phyloP scores from a whole-genome alignment of 2,888 invertebrate species.

The Timandra comae region DNA sequence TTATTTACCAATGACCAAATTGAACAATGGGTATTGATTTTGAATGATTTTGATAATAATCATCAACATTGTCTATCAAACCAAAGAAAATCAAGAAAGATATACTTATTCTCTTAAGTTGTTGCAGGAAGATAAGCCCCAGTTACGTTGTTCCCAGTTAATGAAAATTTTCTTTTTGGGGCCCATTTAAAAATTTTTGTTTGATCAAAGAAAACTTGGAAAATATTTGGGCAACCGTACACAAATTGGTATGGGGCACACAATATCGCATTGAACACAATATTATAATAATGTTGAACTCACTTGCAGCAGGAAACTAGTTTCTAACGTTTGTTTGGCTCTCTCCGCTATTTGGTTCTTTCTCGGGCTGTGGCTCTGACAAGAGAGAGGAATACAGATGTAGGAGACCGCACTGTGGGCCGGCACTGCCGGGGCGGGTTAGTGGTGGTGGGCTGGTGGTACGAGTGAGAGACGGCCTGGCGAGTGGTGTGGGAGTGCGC shows the following conservation, averaged over 20 bases:
- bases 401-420: constrained; percentile 34
- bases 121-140: too few species aligned
- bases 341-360: constrained; percentile 73
- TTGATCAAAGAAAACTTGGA: not conserved
- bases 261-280: constrained; percentile 28
- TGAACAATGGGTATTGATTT: too few species aligned
- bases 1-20: too few species aligned
- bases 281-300: constrained; percentile 47
- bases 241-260: constrained; percentile 27
- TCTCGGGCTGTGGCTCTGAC: constrained; percentile 73
- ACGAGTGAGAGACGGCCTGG: too few species aligned
- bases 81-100: too few species aligned
- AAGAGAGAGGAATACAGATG: constrained; percentile 61
- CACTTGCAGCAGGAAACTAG: constrained; percentile 74
- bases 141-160: too few species aligned
- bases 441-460: too few species aligned
- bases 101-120: too few species aligned
- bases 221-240: constrained; percentile 18
- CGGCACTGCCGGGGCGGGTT: constrained; percentile 9
- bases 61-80: too few species aligned
- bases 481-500: too few species aligned
- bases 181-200: not conserved
- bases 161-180: too few species aligned
- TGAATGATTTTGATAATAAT: too few species aligned
- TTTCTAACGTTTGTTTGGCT: constrained; percentile 73